A percentile compares a stretch with the other conserved stretches of the same genome.
These are phyloP conservation scores for Agonopterix subpropinquella DNA, from an alignment of 2,888 invertebrate species.

Conservation along the genomic window DNA sequence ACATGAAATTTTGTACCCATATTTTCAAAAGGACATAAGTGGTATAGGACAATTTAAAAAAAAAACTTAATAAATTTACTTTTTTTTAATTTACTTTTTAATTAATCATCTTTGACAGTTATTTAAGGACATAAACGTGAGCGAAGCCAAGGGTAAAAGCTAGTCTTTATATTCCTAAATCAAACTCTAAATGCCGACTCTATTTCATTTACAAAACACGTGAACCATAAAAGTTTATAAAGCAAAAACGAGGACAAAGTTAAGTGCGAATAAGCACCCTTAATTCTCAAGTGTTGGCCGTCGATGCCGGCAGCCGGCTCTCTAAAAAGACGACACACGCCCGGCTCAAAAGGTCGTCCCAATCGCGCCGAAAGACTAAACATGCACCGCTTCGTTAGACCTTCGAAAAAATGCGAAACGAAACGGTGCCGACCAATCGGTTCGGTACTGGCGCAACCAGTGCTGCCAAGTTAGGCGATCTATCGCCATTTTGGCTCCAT, in stretches of 20 bases:
- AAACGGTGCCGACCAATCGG: constrained; percentile 52
- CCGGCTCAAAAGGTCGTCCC: constrained; percentile 49
- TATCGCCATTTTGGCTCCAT: no score
- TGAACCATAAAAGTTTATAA: constrained; percentile 18
- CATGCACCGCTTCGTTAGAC: constrained; percentile 64
- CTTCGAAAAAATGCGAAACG: constrained; percentile 47
- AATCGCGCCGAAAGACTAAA: constrained; percentile 53
- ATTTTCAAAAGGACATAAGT: no score
- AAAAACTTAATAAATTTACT: no score
- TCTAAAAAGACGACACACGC: constrained; percentile 40
- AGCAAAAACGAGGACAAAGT: constrained; percentile 46
- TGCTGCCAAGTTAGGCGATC: no score
- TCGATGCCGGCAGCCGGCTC: constrained; percentile 25
- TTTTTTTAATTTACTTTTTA: no score
- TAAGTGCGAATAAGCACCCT: constrained; percentile 62
- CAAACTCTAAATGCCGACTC: no score
- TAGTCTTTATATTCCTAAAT: no score
- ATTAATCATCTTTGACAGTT: no score
- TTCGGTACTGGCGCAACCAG: constrained; percentile 57
- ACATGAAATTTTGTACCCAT: no score
- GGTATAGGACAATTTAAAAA: no score
- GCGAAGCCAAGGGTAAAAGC: no score
- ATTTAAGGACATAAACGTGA: no score
- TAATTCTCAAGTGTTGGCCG: constrained; percentile 56
- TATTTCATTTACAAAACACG: neutral